phyloP scores from a whole-genome alignment of 2,113 vertebrate species.

The Callospermophilus lateralis region DNA sequence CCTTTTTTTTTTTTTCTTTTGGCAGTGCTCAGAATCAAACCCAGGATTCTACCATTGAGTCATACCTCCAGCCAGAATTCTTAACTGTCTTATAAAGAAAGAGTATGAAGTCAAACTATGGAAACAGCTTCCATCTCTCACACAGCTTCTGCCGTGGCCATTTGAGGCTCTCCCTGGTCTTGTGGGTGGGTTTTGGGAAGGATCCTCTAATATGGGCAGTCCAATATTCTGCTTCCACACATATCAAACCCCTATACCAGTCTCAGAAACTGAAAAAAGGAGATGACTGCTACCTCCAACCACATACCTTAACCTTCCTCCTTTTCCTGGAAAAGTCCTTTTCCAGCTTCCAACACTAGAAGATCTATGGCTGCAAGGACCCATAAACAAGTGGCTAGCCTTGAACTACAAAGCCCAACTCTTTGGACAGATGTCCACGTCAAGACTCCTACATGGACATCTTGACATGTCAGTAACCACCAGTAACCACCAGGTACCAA shows the following conservation, averaged over 20 bases:
- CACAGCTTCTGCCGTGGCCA: neutral
- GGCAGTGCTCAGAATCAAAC: neutral
- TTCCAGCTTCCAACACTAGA: too few relatives aligned
- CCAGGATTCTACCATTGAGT: neutral
- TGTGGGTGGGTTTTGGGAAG: neutral
- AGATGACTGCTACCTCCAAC: neutral
- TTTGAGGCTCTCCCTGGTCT: neutral
- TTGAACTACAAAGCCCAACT: too few relatives aligned
- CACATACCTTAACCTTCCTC: neutral
- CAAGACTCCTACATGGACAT: too few relatives aligned
- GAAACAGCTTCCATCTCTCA: neutral
- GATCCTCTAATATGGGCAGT: neutral
- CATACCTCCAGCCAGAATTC: neutral
- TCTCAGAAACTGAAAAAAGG: neutral
- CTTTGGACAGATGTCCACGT: too few relatives aligned
- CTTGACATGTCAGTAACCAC: neutral
- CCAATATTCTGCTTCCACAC: neutral
- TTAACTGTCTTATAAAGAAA: neutral
- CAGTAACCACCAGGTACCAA: neutral
- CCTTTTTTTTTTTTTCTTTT: too few relatives aligned
- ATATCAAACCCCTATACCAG: neutral
- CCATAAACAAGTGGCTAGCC: too few relatives aligned
- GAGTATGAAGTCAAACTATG: neutral
- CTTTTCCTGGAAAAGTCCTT: neutral
- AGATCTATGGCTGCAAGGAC: too few relatives aligned